Conservation (phyloP, 1,140 invertebrate genomes). For the Zelostemma sp. region DNA sequence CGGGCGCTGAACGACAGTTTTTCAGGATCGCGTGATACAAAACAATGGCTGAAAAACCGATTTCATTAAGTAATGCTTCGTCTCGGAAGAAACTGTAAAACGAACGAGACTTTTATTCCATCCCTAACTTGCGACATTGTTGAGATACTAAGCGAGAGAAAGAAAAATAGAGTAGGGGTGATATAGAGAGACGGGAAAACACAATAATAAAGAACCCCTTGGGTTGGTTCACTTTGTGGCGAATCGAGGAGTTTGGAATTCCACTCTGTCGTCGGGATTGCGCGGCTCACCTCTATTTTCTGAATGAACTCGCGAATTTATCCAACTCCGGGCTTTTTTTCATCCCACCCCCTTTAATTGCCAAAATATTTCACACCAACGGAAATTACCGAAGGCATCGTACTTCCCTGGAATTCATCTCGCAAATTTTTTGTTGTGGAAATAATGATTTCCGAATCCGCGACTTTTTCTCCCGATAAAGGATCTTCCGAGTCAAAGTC, state of each 20-base stretch:
- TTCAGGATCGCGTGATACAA: slow-evolving; percentile 41
- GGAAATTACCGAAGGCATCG: too few species aligned
- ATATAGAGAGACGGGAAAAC: slow-evolving; percentile 49
- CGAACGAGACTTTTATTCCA: slow-evolving; percentile 41
- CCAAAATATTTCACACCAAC: slow-evolving; percentile 21
- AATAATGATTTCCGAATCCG: slow-evolving; percentile 35
- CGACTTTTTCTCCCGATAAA: slow-evolving; percentile 40
- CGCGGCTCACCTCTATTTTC: slow-evolving; percentile 33
- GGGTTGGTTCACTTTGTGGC: slow-evolving; percentile 49
- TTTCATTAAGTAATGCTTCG: slow-evolving; percentile 59
- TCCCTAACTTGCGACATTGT: slow-evolving; percentile 42
- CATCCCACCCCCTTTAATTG: slow-evolving; percentile 33
- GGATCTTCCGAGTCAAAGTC: slow-evolving; percentile 45
- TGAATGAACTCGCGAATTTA: slow-evolving; percentile 47
- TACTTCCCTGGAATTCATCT: too few species aligned
- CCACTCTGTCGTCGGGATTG: slow-evolving; percentile 51
- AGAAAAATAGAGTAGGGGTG: slow-evolving; percentile 33
- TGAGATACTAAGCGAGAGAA: slow-evolving; percentile 37
- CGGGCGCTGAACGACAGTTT: slow-evolving; percentile 38
- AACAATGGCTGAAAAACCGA: slow-evolving; percentile 53
- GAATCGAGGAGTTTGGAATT: slow-evolving; percentile 54
- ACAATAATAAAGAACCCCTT: slow-evolving; percentile 54
- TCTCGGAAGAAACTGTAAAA: slow-evolving; percentile 48
- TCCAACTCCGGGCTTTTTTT: slow-evolving; percentile 41
- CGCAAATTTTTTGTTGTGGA: not conserved